phyloP scores from a whole-genome alignment of 2,888 invertebrate genomes.

The Phaedon cochleariae region DNA sequence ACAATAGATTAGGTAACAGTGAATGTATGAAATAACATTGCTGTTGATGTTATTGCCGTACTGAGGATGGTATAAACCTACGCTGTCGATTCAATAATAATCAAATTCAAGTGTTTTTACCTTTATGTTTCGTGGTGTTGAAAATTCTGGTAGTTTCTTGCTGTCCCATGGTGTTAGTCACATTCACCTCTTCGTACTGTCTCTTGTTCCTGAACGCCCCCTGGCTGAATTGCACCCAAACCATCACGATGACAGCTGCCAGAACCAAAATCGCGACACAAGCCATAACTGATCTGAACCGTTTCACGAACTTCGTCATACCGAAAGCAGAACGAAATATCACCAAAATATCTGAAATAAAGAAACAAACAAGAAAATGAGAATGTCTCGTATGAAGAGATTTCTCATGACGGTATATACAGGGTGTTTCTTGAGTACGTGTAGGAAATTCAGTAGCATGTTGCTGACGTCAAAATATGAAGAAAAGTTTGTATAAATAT shows the following conservation, averaged over 20 bases:
- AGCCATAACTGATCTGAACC: slow-evolving; percentile 47
- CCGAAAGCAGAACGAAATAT: not conserved
- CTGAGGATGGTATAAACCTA: too few species aligned
- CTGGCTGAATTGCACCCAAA: slow-evolving; percentile 57
- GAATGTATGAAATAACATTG: too few species aligned
- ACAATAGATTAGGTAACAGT: too few species aligned
- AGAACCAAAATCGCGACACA: slow-evolving; percentile 52
- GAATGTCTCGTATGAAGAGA: too few species aligned
- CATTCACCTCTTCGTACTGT: slow-evolving; percentile 24
- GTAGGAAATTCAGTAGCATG: too few species aligned
- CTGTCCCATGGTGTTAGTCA: slow-evolving; percentile 14
- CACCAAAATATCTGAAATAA: slow-evolving; percentile 22
- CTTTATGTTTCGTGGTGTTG: slow-evolving; percentile 29
- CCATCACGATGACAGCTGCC: slow-evolving; percentile 53
- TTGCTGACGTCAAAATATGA: too few species aligned
- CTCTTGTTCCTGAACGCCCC: slow-evolving; percentile 46
- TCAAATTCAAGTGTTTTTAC: slow-evolving; percentile 15
- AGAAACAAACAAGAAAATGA: too few species aligned
- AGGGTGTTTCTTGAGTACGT: too few species aligned
- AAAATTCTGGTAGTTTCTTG: slow-evolving; percentile 16
- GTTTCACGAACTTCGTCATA: slow-evolving; percentile 23
- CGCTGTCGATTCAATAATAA: too few species aligned
- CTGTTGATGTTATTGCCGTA: too few species aligned
- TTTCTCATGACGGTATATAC: too few species aligned
- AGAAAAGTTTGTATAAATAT: too few species aligned